Evolutionary conservation across 2,888 invertebrate species (phyloP), one percentile per base, ranked within the genome.

Genomic region (Dynastes maya): DNA sequence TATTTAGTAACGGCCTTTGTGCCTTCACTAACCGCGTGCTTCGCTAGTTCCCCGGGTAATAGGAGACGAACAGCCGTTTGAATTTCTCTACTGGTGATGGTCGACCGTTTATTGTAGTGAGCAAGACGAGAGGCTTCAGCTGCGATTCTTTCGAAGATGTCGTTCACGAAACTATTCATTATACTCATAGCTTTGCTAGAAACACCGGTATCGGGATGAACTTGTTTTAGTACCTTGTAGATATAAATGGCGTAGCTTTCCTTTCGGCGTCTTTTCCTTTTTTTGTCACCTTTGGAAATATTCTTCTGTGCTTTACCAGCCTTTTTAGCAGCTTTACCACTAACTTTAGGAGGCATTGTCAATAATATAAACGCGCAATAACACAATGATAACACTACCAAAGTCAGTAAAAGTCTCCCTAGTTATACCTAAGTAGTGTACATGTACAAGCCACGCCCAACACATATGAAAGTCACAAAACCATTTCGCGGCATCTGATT

Each of bases 81-180:
- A 13, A 95, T 91, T 82, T 95, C 95, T 76, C 93, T 89, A 80
- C 92, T 92, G 0, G 92, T 91, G 84, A 95, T 90, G 0, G 94
- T 95, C 0, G 90, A 91, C 63, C 91, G 90, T 86, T 93, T 93
- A 81, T 91, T 91, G 85, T 93, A 92, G 8, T 91, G 91, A 0
- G 92, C 92, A 78, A 95, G 85, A 72, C 91, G 91, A 0, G 92
- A 91, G 0, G 94, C 92, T 85, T 95, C 93, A 0, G 90, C 88
- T 0, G 94, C 94, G 64, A 95, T 92, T 64, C 92, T 91, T 85
- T 95, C 94, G 84, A 95, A 90, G 84, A 94, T 92, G 82, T 95
- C 95, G 82, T 92, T 93, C 0, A 95, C 93, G 80, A 95, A 95
- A 83, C 92, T 92, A 71, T 81, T 81, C 81, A 80, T 81, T 49